Evolutionary conservation across 1,140 invertebrate genomes (phyloP).

Genomic region (Saccostrea cuccullata): DNA sequence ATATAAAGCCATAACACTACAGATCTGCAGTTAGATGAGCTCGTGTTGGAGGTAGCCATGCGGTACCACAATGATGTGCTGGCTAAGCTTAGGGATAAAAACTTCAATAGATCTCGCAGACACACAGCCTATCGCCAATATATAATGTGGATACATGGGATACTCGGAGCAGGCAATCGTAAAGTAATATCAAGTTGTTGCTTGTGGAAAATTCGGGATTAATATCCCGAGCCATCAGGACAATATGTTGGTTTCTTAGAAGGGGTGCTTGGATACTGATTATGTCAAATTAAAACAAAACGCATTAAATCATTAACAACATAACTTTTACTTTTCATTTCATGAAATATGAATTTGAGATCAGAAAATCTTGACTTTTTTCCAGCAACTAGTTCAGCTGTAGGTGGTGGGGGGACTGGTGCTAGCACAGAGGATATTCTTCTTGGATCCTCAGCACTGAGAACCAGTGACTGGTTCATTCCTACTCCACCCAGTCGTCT

Average conservation of each 20-base stretch:
- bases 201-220: background rate
- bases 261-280: background rate
- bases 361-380: too few relatives aligned
- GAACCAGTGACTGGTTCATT: constrained; percentile 14
- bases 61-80: background rate
- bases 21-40: too few relatives aligned
- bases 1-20: too few relatives aligned
- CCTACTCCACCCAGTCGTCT: too few relatives aligned
- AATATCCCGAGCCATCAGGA: constrained; percentile 20
- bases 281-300: background rate
- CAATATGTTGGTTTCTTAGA: constrained; percentile 19
- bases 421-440: too few relatives aligned
- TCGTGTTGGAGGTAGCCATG: background rate
- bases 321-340: background rate
- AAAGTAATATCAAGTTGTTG: too few relatives aligned
- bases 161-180: too few relatives aligned
- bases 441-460: too few relatives aligned
- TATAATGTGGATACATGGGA: too few relatives aligned
- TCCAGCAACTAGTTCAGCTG: too few relatives aligned
- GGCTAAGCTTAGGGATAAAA: background rate
- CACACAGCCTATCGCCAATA: too few relatives aligned
- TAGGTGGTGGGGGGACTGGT: too few relatives aligned
- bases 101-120: background rate
- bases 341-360: background rate
- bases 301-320: constrained; percentile 4